phyloP scores from a whole-genome alignment of 2,113 vertebrate species.

The Cyprinodon brontotheroides region DNA sequence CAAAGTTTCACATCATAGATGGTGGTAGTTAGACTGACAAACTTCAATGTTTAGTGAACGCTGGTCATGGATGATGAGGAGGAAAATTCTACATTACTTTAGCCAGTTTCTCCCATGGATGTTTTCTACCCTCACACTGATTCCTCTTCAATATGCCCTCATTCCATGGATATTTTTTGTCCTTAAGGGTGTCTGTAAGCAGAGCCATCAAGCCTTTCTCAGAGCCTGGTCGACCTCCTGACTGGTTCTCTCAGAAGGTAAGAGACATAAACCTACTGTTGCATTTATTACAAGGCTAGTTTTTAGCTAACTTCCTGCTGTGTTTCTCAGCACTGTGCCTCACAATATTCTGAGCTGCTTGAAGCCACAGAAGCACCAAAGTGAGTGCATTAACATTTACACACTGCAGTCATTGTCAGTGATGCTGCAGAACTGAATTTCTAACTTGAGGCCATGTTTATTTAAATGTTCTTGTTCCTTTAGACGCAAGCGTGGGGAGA shows the following conservation, averaged over 20 bases:
- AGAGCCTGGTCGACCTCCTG: slow-evolving; percentile 93
- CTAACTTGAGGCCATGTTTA: not conserved
- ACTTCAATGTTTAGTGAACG: too few species aligned
- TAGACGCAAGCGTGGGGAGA: slow-evolving; percentile 97
- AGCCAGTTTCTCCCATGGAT: too few species aligned
- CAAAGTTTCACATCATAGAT: too few species aligned
- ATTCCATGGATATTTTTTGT: slow-evolving; percentile 5
- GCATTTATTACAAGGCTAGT: not conserved
- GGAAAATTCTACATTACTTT: too few species aligned
- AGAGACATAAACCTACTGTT: slow-evolving; percentile 9
- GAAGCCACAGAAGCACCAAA: slow-evolving; percentile 98
- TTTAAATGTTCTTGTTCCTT: not conserved
- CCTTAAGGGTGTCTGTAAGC: slow-evolving; percentile 94
- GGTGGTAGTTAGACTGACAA: too few species aligned
- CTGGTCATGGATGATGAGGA: too few species aligned
- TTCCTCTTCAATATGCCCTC: not conserved
- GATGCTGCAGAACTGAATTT: not conserved
- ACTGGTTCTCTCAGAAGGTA: slow-evolving; percentile 99
- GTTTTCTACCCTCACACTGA: not conserved
- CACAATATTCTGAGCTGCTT: slow-evolving; percentile 96
- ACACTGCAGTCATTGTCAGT: not conserved
- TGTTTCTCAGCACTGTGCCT: slow-evolving; percentile 92
- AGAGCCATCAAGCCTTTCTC: slow-evolving; percentile 98
- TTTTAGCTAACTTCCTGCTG: slow-evolving; percentile 27
- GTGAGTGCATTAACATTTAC: slow-evolving; percentile 77